phyloP scores from a whole-genome alignment of 2,797 vertebrate species.

The Pseudotriccus pelzelni region DNA sequence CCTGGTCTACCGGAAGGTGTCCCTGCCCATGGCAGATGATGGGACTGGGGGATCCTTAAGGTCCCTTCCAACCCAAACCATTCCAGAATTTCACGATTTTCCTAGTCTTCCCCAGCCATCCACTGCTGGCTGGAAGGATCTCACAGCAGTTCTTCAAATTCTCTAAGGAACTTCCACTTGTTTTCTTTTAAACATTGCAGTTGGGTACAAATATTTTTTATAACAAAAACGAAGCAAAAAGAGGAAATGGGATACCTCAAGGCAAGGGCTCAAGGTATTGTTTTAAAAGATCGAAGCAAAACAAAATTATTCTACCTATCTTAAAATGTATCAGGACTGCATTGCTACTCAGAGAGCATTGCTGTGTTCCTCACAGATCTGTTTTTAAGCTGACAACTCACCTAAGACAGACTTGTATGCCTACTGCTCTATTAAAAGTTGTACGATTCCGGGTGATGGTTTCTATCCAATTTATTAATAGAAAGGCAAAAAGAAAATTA shows the following conservation, averaged over 20 bases:
- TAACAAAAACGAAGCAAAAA: background rate
- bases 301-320: background rate
- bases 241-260: background rate
- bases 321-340: background rate
- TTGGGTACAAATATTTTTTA: background rate
- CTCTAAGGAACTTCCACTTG: background rate
- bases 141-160: background rate
- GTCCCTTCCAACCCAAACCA: background rate
- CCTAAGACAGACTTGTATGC: background rate
- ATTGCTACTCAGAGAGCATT: rapidly evolving
- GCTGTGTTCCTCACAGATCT: background rate
- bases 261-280: background rate
- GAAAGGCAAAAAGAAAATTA: background rate
- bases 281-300: background rate
- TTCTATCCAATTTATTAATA: background rate
- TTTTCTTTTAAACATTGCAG: background rate
- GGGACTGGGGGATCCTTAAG: background rate
- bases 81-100: background rate
- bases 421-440: background rate
- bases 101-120: background rate
- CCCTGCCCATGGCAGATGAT: background rate
- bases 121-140: background rate
- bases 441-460: background rate
- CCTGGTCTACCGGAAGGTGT: background rate
- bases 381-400: background rate